phyloP scores from a whole-genome alignment of 2,113 vertebrate species.

The Hymenochirus boettgeri region DNA sequence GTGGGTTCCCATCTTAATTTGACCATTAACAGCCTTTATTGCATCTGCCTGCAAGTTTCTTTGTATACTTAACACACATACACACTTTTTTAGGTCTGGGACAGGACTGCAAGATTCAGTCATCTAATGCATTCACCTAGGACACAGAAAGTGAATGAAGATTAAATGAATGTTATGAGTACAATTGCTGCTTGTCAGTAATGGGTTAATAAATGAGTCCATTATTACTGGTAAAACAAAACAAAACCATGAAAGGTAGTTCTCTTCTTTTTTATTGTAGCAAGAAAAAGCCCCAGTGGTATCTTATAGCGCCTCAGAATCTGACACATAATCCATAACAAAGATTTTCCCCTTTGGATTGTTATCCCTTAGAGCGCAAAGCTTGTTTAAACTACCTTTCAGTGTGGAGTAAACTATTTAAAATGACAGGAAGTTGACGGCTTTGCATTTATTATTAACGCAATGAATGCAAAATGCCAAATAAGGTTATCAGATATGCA shows the following conservation, averaged over 20 bases:
- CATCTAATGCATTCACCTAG: too few relatives aligned
- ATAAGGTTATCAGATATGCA: slow-evolving; percentile 36
- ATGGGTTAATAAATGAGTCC: slow-evolving; percentile 27
- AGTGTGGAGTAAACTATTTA: slow-evolving; percentile 38
- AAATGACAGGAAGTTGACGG: slow-evolving; percentile 39
- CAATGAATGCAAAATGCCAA: slow-evolving; percentile 41
- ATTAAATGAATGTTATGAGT: background rate
- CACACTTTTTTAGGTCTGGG: too few relatives aligned
- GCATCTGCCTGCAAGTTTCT: too few relatives aligned
- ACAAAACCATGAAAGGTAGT: slow-evolving; percentile 17
- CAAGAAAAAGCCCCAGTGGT: slow-evolving; percentile 16
- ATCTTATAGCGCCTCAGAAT: slow-evolving; percentile 10
- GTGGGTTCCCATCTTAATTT: too few relatives aligned
- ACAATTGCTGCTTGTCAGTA: slow-evolving; percentile 1
- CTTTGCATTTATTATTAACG: slow-evolving; percentile 37
- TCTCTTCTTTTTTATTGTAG: slow-evolving; percentile 23
- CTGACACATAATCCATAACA: slow-evolving; percentile 40
- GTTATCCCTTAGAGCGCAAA: slow-evolving; percentile 30
- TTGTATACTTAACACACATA: too few relatives aligned
- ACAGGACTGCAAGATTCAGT: too few relatives aligned
- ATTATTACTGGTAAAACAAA: slow-evolving; percentile 21
- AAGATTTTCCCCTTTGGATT: slow-evolving; percentile 28
- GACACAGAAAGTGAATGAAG: too few relatives aligned
- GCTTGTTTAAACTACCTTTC: slow-evolving; percentile 41
- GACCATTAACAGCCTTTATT: too few relatives aligned